These are phyloP conservation scores for Xerus inauris DNA, from an alignment of 2,113 vertebrate species.

Conservation along the genomic window DNA sequence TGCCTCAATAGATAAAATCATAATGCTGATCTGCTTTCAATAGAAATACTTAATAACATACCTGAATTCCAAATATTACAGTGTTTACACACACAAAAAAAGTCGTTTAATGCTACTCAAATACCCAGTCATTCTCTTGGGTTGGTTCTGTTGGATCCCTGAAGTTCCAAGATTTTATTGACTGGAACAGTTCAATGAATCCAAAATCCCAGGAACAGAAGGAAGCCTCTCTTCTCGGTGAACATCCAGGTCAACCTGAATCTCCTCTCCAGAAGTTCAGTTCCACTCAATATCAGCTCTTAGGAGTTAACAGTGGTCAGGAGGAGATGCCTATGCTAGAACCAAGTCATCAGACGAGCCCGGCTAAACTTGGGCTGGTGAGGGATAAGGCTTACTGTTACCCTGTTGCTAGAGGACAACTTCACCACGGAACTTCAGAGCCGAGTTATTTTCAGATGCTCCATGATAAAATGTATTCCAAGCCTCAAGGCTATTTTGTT, in stretches of 20 bases:
- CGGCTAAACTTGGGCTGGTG: background rate
- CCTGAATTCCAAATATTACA: background rate
- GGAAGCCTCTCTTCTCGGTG: background rate
- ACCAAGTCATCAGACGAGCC: background rate
- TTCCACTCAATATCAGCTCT: background rate
- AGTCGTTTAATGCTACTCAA: background rate
- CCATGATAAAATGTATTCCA: slow-evolving; percentile 50
- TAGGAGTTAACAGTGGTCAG: background rate
- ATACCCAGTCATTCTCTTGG: background rate
- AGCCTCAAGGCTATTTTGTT: slow-evolving; percentile 64
- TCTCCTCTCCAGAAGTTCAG: background rate
- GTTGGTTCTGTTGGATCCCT: background rate
- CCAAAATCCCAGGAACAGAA: background rate
- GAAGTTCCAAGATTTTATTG: background rate
- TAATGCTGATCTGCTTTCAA: background rate
- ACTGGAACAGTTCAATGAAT: background rate
- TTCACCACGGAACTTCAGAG: slow-evolving; percentile 63
- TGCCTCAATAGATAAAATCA: background rate
- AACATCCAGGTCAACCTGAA: background rate
- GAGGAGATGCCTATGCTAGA: background rate
- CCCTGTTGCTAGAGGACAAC: slow-evolving; percentile 50
- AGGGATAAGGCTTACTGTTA: slow-evolving; percentile 65
- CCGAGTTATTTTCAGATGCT: slow-evolving; percentile 71
- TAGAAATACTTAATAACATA: background rate
- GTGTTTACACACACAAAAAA: background rate